Conservation (phyloP, 30 jellyfish, hydroid and myxozoan genomes). For the Chrysaora quinquecirrha region DNA sequence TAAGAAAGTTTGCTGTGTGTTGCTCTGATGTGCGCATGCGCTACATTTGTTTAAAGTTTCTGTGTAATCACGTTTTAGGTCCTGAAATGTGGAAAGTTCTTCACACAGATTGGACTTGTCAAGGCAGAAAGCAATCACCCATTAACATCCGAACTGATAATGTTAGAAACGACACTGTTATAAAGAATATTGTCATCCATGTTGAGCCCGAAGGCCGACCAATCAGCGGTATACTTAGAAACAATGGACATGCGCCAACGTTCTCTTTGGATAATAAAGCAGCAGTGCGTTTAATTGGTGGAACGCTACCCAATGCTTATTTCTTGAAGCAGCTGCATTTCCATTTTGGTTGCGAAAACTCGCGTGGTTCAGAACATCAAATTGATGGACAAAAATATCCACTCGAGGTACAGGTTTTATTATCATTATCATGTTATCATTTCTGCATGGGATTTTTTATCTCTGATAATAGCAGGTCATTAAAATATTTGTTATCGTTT, state of each 20-base stretch:
- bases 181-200: conserved; percentile 69
- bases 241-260: conserved; percentile 99
- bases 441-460: no score
- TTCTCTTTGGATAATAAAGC: conserved; percentile 69
- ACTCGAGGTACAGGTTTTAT: conserved; percentile 77
- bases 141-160: conserved; percentile 74
- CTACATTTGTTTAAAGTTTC: no score
- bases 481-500: no score
- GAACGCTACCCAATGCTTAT: conserved; percentile 73
- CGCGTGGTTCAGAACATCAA: conserved; percentile 90
- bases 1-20: no score
- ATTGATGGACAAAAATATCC: conserved; percentile 89
- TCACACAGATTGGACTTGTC: conserved; percentile 95
- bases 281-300: conserved; percentile 86
- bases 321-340: conserved; percentile 91
- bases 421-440: no score
- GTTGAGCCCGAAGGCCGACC: conserved; percentile 87
- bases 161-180: conserved; percentile 52
- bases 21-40: no score
- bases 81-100: conserved; percentile 93
- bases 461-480: no score
- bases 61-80: conserved; percentile 85
- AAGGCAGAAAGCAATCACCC: conserved; percentile 94
- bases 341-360: conserved; percentile 89
- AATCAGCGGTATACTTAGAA: conserved; percentile 76